Evolutionary conservation across 2,888 invertebrate genomes (phyloP), one percentile per base, ranked within the genome.

Genomic region (Leucoptera coffeella): DNA sequence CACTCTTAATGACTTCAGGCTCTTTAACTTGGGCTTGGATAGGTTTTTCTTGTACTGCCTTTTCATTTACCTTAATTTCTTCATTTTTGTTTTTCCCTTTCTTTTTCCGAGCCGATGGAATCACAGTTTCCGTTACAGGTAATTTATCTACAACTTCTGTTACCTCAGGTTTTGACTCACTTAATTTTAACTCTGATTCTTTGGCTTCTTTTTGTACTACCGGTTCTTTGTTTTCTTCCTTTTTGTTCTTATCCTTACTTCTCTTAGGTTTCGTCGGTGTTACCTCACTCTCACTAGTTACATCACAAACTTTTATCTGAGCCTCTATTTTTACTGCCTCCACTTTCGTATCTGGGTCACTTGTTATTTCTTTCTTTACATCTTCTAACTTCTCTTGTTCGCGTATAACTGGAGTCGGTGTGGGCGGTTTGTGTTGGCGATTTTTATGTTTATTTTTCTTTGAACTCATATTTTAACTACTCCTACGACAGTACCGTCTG

Each of bases 181-280:
- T 22, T 17, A 20, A 11, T 10, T 13, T 15, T 22, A 13, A 15
- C 9, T 19, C 12, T 24, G 12, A 8, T 12, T 14, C 29, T 36
- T 25, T 14, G 14, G 12, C 12, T 19, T 21, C 29, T 30, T 32
- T 33, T 25, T 9, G n/a, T 9, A 7, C 9, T n/a, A n/a, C n/a
- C n/a, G n/a, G n/a, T 22, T 36, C 29, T 15, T 35, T 35, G 19
- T 42, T 39, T 21, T 37, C 36, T 23, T 35, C 31, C 28, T 56
- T 56, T 35, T 64, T 69, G 38, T 69, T 72, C 34, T 65, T 67
- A 31, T 56, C 55, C 45, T 56, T 50, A 26, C 54, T 61, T 32
- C 72, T 43, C 39, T 71, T 69, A 1, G 72, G 72, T 41, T 67
- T 69, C n/a, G 59, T 58, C 2, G 71, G 72, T 11, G 41, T 39